Base-by-base conservation (phyloP, 1,140 invertebrate species). In the Centruroides sculpturatus region DNA sequence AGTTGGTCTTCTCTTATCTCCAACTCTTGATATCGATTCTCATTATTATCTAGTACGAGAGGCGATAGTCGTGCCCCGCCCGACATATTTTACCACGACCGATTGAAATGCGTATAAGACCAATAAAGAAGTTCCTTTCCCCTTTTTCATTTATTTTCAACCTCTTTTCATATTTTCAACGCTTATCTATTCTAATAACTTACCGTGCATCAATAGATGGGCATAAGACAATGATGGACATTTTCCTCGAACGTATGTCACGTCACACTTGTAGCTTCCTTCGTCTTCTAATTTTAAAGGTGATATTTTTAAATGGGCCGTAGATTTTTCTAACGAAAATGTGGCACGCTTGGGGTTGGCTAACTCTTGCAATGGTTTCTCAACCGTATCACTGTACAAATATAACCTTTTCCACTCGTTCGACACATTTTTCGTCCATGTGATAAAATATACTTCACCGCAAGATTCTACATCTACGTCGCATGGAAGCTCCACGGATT, bases 151-250 rank as follows among this genome's bases (percentile, higher is more conserved):
- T 41, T 41, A 41, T 41, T 41, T 8, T 41, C 41, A 41, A 6
- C 8, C 41, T 41, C 41, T 3, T 41, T 41, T 41, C 41, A 41
- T 41, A 41, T 41, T 41, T 41, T 41, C 41, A 5, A 41, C 41
- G 5, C 41, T 41, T 41, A 41, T 41, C 41, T 41, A 41, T 41
- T 41, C 41, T 41, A 56, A 13, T 5, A 4, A 65, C 66, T 64
- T 61, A 69, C 68, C 68, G 36, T 65, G 57, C 8, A 69, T 66
- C 46, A 66, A 50, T n/a, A 70, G 66, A n/a, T 64, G 59, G n/a
- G 69, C 65, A 55, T 60, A 69, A 12, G 66, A 69, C 6, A 70
- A 55, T 13, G 69, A 69, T n/a, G 69, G 69, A 49, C 69, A 70
- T 49, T 68, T 68, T 50, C 68, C 68, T n/a, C 64, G 60, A 10